These are phyloP conservation scores for Acanthopagrus latus DNA, from an alignment of 2,797 vertebrate species.

Conservation along the genomic window DNA sequence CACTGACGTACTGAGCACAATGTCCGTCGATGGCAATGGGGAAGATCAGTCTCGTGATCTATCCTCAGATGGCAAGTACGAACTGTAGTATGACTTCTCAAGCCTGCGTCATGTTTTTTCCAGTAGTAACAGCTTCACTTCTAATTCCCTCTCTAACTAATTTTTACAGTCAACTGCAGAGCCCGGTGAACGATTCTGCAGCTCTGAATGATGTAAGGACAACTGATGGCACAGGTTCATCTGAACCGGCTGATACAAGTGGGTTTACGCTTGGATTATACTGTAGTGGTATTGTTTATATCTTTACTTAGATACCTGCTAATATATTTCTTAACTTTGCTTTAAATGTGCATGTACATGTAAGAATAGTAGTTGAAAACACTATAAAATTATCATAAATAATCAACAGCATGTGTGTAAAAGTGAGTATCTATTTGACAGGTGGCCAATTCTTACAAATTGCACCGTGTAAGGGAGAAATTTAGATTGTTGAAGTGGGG, in stretches of 20 bases:
- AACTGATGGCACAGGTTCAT: slow-evolving; percentile 26
- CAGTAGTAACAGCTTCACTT: slow-evolving; percentile 41
- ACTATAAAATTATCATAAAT: no score
- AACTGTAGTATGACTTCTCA: slow-evolving; percentile 69
- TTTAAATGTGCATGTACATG: no score
- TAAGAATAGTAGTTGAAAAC: no score
- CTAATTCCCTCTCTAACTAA: slow-evolving; percentile 42
- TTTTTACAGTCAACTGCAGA: slow-evolving; percentile 71
- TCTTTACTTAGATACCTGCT: not conserved
- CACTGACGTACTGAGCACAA: slow-evolving; percentile 68
- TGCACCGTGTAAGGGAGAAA: no score
- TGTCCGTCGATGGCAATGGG: slow-evolving; percentile 70
- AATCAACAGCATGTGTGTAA: no score
- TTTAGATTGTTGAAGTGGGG: no score
- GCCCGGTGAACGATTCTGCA: slow-evolving; percentile 40
- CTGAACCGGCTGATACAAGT: slow-evolving; percentile 59
- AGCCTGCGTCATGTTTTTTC: not conserved
- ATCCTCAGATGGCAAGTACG: slow-evolving; percentile 94
- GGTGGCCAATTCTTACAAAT: no score
- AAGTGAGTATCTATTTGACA: no score
- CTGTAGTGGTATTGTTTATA: not conserved
- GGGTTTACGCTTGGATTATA: slow-evolving; percentile 34
- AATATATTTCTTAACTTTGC: not conserved
- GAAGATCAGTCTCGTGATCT: slow-evolving; percentile 87
- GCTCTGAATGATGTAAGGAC: slow-evolving; percentile 26